phyloP scores from a whole-genome alignment of 1,140 invertebrate species.

The Aphaenogaster ashmeadi region DNA sequence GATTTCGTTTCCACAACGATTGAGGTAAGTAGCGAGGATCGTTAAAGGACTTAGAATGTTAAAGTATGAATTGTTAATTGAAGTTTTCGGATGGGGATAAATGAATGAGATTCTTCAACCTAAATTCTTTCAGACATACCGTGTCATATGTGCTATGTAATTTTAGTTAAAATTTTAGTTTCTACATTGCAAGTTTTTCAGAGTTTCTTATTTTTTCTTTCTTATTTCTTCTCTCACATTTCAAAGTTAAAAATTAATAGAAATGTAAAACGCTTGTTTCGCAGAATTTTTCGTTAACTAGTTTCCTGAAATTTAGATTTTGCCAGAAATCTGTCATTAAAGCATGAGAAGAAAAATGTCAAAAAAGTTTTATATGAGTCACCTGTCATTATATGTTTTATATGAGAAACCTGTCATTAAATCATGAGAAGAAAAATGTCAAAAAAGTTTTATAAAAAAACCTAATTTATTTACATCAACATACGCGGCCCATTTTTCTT shows the following conservation, averaged over 20 bases:
- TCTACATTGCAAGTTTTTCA: background rate
- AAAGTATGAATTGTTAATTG: background rate
- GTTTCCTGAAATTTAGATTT: background rate
- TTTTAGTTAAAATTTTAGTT: background rate
- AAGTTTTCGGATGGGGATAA: background rate
- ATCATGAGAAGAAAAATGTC: no score
- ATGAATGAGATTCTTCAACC: background rate
- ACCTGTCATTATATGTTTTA: no score
- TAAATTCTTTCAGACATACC: background rate
- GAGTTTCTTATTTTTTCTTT: background rate
- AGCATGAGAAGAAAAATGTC: background rate
- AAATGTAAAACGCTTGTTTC: background rate
- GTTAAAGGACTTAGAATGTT: slow-evolving; percentile 7
- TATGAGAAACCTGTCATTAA: no score
- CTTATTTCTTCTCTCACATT: no score
- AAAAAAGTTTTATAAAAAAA: no score
- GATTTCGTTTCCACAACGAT: slow-evolving; percentile 21
- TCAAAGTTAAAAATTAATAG: background rate
- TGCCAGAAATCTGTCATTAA: background rate
- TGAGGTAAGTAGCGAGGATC: background rate
- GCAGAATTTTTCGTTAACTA: background rate
- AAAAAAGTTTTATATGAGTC: background rate
- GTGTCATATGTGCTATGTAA: background rate
- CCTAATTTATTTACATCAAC: background rate
- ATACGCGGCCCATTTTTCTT: background rate